Base-by-base conservation (phyloP, 53 echinoderm and acorn worm genomes). In the Luidia sarsii region DNA sequence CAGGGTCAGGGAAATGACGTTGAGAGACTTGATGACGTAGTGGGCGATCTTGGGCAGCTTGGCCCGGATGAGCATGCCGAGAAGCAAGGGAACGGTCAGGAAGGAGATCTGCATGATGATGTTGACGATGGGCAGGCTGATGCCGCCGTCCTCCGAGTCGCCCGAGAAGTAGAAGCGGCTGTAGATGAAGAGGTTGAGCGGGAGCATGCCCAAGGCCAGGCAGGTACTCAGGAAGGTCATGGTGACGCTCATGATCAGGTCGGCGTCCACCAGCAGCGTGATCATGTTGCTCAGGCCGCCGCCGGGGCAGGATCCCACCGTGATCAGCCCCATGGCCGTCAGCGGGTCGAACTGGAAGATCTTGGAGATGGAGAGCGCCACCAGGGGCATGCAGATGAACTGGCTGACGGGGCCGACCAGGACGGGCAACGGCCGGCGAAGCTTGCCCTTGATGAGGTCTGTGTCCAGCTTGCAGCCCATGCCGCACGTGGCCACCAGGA, bases 221-320 rank as follows among this genome's bases (percentile, higher is more conserved):
- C 85, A 60, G 60, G 88, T 94, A 64, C 91, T 91, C 20, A 71
- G 68, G 70, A 94, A 94, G 1, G 94, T 94, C 94, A 94, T 94
- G 53, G 88, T 88, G 46, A 94, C 88, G 80, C 94, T 94, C 69
- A 88, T 88, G 53, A 94, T 94, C 49, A 94, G 94, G 43, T 94
- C 94, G 15, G 94, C 94, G 48, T 91, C 91, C n/a, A 91, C 69
- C 20, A 94, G 83, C 61, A 94, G 88, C 1, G 94, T 91, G 28
- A 94, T 91, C 94, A 94, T 94, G 83, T 94, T 94, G 53, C 94
- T 94, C 64, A 94, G 88, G 1, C 94, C 94, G n/a, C 94, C 94
- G 15, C 94, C 94, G 0, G 94, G 94, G 33, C 94, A 94, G 21
- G 94, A 94, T 16, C 91, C 94, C 9, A 94, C 95, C 20, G 90